Evolutionary conservation across 1,140 invertebrate species (phyloP).

Genomic region (Brachionus angularis): DNA sequence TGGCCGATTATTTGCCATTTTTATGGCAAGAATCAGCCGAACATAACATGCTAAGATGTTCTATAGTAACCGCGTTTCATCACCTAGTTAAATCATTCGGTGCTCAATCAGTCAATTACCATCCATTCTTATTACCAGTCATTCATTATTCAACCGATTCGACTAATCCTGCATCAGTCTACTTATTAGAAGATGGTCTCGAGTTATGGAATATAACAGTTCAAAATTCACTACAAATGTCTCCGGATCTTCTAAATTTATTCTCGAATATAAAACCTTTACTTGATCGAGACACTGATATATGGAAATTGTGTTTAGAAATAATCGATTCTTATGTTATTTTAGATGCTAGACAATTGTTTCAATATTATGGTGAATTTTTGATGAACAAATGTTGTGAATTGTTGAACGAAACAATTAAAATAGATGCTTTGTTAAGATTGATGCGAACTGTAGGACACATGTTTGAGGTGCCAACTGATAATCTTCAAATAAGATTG

Average conservation of each 20-base stretch:
- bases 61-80: conserved; percentile 78
- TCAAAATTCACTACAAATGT: conserved; percentile 65
- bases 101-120: conserved; percentile 61
- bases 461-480: conserved; percentile 34
- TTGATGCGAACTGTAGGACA: conserved; percentile 36
- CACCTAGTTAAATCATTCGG: conserved; percentile 70
- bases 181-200: conserved; percentile 83
- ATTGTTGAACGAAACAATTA: conserved; percentile 65
- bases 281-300: conserved; percentile 75
- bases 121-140: conserved; percentile 69
- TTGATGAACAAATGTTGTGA: conserved; percentile 67
- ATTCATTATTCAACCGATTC: conserved; percentile 73
- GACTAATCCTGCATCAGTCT: conserved; percentile 73
- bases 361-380: conserved; percentile 65
- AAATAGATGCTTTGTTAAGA: conserved; percentile 38
- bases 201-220: conserved; percentile 80
- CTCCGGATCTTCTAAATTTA: conserved; percentile 65
- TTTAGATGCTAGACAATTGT: conserved; percentile 73
- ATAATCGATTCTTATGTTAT: conserved; percentile 77
- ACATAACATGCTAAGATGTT: conserved; percentile 84
- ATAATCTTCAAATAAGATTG: conserved; percentile 32
- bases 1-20: conserved; percentile 76
- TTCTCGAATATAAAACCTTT: conserved; percentile 72
- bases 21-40: conserved; percentile 80
- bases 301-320: conserved; percentile 70